Evolutionary conservation across 2,888 invertebrate genomes (phyloP), one percentile per base, ranked within the genome.

Genomic region (Chrysodeixis includens): DNA sequence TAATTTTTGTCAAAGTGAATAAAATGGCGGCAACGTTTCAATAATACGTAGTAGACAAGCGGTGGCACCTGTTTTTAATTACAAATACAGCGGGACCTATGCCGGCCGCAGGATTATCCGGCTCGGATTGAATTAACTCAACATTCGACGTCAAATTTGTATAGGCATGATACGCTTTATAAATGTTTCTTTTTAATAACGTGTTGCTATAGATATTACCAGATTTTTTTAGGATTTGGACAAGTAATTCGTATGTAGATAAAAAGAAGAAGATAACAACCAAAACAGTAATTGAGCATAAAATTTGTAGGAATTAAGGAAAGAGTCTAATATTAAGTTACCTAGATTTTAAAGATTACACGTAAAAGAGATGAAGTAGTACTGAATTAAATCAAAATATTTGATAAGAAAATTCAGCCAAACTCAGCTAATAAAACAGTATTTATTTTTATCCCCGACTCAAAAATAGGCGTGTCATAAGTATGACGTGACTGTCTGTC

Each of bases 11-110:
- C 71, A 71, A 76, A 81, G 66, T 60, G 65, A 69, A 75, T 69
- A 78, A 74, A 80, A 83, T 71, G 66, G 67, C 66, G 66, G 44
- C 63, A 52, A 69, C 60, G 55, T 61, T 83, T 75, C 60, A 72
- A 69, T 77, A 69, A 74, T 74, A 71, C 72, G 71, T 62, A 64
- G 62, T 69, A 74, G 56, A 66, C 70, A 78, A 49, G 46, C n/a
- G 62, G 66, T 72, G 72, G 82, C 78, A 87, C 86, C 84, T 85
- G 84, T 84, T 84, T 81, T 87, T 85, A 88, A 87, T 88, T 86
- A 86, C 84, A 77, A 85, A 81, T 82, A 80, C 82, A 74, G 70
- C 67, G 66, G 71, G 74, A 73, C 68, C 70, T 74, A 77, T 82
- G 69, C 75, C 54, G 54, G 58, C 76, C 69, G 61, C 70, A 20